These are phyloP conservation scores for Astreopora myriophthalma DNA, from an alignment of 64 coral and sea anemone species.

Conservation along the genomic window DNA sequence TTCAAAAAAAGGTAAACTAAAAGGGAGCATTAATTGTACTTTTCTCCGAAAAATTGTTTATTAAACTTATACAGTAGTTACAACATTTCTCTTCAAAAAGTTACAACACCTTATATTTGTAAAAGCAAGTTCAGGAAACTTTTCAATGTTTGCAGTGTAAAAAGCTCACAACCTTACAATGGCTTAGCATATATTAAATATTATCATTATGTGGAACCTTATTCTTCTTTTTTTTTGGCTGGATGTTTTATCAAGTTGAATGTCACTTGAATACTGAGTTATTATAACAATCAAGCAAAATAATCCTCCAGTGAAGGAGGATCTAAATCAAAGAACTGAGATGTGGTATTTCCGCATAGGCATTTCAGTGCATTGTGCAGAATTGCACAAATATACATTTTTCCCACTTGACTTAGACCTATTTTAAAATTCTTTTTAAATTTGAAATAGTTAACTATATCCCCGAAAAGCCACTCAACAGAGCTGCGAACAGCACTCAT, in stretches of 20 bases:
- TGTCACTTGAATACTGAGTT: not conserved
- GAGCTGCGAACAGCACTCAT: not conserved
- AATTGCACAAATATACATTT: slow-evolving; percentile 13
- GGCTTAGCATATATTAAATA: not conserved
- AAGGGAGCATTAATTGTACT: not conserved
- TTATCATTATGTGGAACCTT: not conserved
- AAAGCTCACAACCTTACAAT: not conserved
- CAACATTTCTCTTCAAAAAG: not conserved
- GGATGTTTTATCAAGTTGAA: not conserved
- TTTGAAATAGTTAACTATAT: not conserved
- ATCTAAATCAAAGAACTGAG: slow-evolving; percentile 47
- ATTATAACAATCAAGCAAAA: slow-evolving; percentile 4
- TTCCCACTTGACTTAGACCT: no score
- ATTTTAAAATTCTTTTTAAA: not conserved
- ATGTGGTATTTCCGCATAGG: slow-evolving; percentile 25
- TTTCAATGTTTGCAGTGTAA: not conserved
- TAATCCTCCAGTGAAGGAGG: slow-evolving; percentile 29
- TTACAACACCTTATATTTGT: not conserved
- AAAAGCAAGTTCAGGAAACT: not conserved
- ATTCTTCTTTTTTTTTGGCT: not conserved
- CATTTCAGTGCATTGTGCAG: not conserved
- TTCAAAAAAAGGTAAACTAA: not conserved
- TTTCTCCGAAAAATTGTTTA: not conserved
- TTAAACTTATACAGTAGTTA: slow-evolving; percentile 2
- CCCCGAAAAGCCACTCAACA: no score